Evolutionary conservation across 2,888 invertebrate genomes (phyloP), one percentile per base, ranked within the genome.

Genomic region (Xanthostigma xanthostigma): DNA sequence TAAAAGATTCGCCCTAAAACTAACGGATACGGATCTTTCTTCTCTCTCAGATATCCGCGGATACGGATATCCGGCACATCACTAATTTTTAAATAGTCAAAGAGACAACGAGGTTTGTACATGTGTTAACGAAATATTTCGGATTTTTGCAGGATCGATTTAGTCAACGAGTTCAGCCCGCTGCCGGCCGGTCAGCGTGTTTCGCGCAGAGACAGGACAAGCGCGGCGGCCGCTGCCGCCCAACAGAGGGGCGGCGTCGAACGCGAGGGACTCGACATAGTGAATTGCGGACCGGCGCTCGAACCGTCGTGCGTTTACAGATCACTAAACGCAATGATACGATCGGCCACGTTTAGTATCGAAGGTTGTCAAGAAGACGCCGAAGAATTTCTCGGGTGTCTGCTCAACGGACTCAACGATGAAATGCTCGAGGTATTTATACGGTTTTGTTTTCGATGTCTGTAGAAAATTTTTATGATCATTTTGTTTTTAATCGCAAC

Each of bases 281-380:
- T 81, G 45, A 75, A 75, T 54, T 73, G 78, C 38, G 93, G 89
- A 37, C 73, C 80, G n/a, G 81, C 92, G 41, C 87, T 95, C 56
- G 94, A 95, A 63, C 92, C 94, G n/a, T 76, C 77, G 46, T 84
- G 85, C 56, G 85, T 93, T 12, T 86, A 90, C 60, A 83, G 84
- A 54, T 81, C 93, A 69, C 73, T 94, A 60, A 79, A 85, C 53
- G 83, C 84, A 41, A 78, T 84, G 37, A 75, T 85, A 2, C 78
- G 82, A 57, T 75, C 74, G n/a, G 78, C 78, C 53, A 68, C 69
- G n/a, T 76, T 77, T 56, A 74, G 81, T 41, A 83, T 88, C 46
- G 90, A 91, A 64, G 95, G 93, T 0, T 74, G 90, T 14, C 96
- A 96, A 66, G 95, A 96, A 64, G 96, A 97, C 69, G 96, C 96